phyloP scores from a whole-genome alignment of 2,113 vertebrate species.

The Tauraco erythrolophus region DNA sequence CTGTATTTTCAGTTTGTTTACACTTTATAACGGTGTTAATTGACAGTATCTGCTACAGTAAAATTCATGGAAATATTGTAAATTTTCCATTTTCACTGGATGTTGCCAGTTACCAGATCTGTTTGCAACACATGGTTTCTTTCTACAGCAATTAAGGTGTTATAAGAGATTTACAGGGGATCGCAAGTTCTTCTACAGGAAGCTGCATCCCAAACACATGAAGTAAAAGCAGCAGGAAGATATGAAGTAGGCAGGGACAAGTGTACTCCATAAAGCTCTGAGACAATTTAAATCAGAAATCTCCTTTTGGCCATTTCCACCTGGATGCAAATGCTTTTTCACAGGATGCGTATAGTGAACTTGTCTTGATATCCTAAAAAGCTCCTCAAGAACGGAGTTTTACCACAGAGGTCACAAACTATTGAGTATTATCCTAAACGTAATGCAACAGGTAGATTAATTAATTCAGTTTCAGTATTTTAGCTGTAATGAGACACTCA shows the following conservation, averaged over 20 bases:
- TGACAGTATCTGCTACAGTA: background rate
- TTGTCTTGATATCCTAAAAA: background rate
- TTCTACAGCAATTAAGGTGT: background rate
- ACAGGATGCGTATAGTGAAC: background rate
- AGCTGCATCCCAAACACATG: background rate
- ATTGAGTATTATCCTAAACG: background rate
- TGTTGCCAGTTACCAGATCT: background rate
- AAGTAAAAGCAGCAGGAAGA: background rate
- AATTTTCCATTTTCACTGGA: background rate
- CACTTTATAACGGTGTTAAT: background rate
- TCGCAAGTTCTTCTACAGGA: background rate
- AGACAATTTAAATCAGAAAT: background rate
- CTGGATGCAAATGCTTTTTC: background rate
- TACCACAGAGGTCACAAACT: background rate
- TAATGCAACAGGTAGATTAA: background rate
- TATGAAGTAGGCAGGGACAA: background rate
- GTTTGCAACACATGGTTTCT: background rate
- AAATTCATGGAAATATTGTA: background rate
- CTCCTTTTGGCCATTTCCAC: background rate
- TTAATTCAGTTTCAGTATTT: background rate
- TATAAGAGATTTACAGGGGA: background rate
- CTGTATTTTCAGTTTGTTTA: background rate
- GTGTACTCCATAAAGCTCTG: background rate
- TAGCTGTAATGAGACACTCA: background rate
- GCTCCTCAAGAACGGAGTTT: background rate